Conservation (phyloP, 1,140 invertebrate species). For the Harlomillsia oculata region DNA sequence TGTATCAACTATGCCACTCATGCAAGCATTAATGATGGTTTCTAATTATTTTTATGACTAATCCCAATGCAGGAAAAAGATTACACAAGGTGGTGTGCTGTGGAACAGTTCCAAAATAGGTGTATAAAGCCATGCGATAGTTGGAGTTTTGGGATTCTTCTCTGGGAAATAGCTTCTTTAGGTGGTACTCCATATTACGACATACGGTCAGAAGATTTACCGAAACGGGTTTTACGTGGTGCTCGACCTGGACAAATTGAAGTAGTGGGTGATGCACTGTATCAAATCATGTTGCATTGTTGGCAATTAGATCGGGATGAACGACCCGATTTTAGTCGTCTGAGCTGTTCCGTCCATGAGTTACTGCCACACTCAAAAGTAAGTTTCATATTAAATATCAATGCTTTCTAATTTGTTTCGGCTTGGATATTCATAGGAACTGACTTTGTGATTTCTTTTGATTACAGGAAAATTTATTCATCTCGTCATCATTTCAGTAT, state of each 20-base stretch:
- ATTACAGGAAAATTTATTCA: constrained; percentile 32
- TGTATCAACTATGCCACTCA: not conserved
- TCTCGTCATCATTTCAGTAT: constrained; percentile 25
- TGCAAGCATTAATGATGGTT: not conserved
- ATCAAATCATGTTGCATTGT: constrained; percentile 70
- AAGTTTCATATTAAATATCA: not conserved
- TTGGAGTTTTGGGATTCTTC: constrained; percentile 68
- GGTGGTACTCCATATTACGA: constrained; percentile 66
- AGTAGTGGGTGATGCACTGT: constrained; percentile 59
- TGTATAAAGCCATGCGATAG: constrained; percentile 61
- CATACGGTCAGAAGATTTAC: constrained; percentile 54
- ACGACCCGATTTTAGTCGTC: constrained; percentile 51
- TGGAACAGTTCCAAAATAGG: constrained; percentile 59
- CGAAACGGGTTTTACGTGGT: constrained; percentile 55
- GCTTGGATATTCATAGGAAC: not conserved
- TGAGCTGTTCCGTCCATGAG: constrained; percentile 32
- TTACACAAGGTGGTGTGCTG: constrained; percentile 64
- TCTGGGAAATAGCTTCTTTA: constrained; percentile 75
- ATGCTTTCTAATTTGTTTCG: not conserved
- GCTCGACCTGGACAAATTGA: constrained; percentile 59
- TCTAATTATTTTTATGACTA: constrained; percentile 16
- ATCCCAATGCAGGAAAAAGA: constrained; percentile 44
- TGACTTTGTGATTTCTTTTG: not conserved
- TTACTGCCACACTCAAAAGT: constrained; percentile 32
- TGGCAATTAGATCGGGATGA: constrained; percentile 75